Base-by-base conservation (phyloP, 2,888 invertebrate genomes). In the Drosophila pegasa region DNA sequence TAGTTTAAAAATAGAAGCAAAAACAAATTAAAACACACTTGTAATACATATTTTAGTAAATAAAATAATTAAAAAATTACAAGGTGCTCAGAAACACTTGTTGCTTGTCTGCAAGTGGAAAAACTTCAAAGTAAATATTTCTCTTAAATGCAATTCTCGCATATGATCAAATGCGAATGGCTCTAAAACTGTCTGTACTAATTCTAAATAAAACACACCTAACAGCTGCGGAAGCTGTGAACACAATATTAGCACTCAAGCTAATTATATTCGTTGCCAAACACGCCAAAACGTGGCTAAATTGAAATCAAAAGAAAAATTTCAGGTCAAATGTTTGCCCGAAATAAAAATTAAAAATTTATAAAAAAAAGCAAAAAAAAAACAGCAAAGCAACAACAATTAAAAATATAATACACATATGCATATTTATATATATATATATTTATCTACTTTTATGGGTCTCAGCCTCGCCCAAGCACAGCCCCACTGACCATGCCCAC, bases 301-400 rank as follows among this genome's bases (percentile, higher is more conserved):
- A 69, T 74, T 74, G 55, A 70, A 71, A 40, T 33, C 1, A 33
- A 54, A 55, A 56, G 61, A 54, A 58, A 63, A 45, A 58, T 50
- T 58, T 16, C 43, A 47, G 31, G 47, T 50, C 68, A 62, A 54
- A 51, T 54, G 64, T 62, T 54, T 35, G 35, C 54, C 41, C 25
- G 66, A 62, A 70, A 40, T 52, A 45, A 51, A 58, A 48, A 45
- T n/a, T 27, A 60, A 40, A 33, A 51, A 48, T 35, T 35, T 41
- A 61, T 33, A 8, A 16, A 14, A 29, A 12, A 18, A 38, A 63
- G 52, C 18, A 29, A 12, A 18, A 38, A 63, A 56, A 52, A 61
- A 58, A 63, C 38, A 18, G 16, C 22, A 61, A 54, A 22, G 40
- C 29, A 67, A n/a, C 20, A 41, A 33, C 29, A 43, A 40, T 41